Conservation (phyloP, 2,113 vertebrate species). For the Elaphurus davidianus region DNA sequence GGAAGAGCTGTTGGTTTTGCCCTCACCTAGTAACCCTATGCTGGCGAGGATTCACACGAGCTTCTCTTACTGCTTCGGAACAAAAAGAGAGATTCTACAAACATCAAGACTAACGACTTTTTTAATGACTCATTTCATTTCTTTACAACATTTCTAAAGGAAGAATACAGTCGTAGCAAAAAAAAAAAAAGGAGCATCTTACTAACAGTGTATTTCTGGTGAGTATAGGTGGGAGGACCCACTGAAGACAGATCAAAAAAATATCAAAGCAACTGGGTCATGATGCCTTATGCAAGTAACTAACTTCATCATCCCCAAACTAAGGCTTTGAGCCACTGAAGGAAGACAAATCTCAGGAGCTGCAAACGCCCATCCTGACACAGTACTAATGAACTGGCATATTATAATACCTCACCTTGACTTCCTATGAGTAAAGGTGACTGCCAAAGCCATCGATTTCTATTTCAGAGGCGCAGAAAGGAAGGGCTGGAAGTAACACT, state of each 20-base stretch:
- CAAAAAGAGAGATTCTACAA: background rate
- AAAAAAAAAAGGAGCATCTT: background rate
- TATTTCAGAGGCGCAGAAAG: background rate
- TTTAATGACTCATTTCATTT: background rate
- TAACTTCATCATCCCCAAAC: background rate
- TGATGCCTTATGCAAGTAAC: background rate
- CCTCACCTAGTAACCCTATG: background rate
- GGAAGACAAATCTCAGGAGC: background rate
- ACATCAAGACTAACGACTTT: background rate
- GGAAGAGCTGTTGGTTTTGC: background rate
- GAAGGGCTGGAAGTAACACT: background rate
- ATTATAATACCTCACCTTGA: background rate
- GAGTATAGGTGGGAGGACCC: too few relatives aligned
- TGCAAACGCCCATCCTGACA: background rate
- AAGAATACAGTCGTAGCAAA: background rate
- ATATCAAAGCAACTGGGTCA: background rate
- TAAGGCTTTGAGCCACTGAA: background rate
- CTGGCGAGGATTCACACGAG: accelerated
- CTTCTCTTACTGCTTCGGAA: background rate
- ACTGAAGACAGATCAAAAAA: background rate
- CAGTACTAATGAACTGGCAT: too few relatives aligned
- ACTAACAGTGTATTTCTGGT: background rate
- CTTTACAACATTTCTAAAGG: background rate
- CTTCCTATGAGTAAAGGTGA: background rate
- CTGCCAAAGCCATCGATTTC: background rate